phyloP scores from a whole-genome alignment of 92 coral and sea anemone species.

The Phenganax stokvisi region DNA sequence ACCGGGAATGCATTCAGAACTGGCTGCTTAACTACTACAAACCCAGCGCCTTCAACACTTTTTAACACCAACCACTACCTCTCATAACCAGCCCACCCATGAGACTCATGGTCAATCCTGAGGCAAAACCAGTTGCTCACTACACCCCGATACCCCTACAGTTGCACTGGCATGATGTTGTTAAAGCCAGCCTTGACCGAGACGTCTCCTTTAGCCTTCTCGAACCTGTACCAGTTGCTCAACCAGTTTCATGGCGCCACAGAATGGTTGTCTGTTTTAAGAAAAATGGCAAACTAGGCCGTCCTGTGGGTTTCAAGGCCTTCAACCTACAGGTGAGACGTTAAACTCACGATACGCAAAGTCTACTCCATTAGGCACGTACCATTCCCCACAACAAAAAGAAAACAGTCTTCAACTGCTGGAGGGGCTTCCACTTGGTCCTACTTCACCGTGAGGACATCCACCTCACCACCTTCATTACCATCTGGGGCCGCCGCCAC shows the following conservation, averaged over 20 bases:
- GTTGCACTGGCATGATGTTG: background rate
- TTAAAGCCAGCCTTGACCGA: background rate
- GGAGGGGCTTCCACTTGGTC: slow-evolving; percentile 13
- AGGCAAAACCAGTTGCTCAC: background rate
- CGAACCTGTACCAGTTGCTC: background rate
- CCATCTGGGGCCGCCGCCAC: slow-evolving; percentile 24
- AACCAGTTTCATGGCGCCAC: slow-evolving; percentile 19
- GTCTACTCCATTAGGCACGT: slow-evolving; percentile 31
- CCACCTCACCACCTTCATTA: slow-evolving; percentile 27
- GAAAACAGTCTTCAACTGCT: slow-evolving; percentile 8
- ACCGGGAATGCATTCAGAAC: background rate
- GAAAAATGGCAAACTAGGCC: slow-evolving; percentile 7
- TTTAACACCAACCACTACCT: background rate
- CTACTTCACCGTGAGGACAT: slow-evolving; percentile 15
- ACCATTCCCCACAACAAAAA: slow-evolving; percentile 11
- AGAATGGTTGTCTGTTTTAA: slow-evolving; percentile 33
- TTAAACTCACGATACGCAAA: slow-evolving; percentile 12
- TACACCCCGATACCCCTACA: background rate
- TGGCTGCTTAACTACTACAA: slow-evolving; percentile 21
- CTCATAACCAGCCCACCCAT: background rate
- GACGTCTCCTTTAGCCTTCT: background rate
- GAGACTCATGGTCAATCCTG: background rate
- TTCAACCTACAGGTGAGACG: background rate
- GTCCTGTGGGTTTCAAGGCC: background rate
- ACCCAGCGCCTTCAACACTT: background rate